Evolutionary conservation across 2,797 vertebrate species (phyloP).

Genomic region (Okamejei kenojei): DNA sequence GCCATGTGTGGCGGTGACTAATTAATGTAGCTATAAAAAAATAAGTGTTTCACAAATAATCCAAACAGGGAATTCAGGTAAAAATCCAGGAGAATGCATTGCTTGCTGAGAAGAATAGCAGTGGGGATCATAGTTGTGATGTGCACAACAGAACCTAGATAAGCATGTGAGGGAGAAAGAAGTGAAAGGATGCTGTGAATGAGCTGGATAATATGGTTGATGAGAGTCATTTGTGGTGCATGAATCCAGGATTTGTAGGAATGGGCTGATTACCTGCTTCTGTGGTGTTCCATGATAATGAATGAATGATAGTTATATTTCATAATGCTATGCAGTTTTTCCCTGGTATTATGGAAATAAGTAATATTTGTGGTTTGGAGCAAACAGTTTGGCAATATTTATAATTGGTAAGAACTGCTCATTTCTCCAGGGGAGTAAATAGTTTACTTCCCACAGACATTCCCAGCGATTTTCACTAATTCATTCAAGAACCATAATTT

Average conservation of each 20-base stretch:
- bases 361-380: neutral
- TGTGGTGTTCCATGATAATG: neutral
- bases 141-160: neutral
- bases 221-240: neutral
- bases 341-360: neutral
- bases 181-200: neutral
- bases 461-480: neutral
- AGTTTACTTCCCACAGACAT: neutral
- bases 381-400: neutral
- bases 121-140: neutral
- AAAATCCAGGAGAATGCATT: neutral
- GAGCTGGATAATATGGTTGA: neutral
- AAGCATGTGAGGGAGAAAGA: neutral
- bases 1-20: neutral
- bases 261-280: neutral
- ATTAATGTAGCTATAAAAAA: neutral
- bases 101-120: neutral
- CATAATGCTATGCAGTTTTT: neutral
- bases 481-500: neutral
- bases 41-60: neutral
- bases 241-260: neutral
- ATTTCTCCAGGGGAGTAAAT: neutral
- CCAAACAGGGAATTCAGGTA: neutral
- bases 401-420: neutral
- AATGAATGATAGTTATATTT: neutral